Base-by-base conservation (phyloP, 53 echinoderm and acorn worm species). In the Antedon mediterranea region DNA sequence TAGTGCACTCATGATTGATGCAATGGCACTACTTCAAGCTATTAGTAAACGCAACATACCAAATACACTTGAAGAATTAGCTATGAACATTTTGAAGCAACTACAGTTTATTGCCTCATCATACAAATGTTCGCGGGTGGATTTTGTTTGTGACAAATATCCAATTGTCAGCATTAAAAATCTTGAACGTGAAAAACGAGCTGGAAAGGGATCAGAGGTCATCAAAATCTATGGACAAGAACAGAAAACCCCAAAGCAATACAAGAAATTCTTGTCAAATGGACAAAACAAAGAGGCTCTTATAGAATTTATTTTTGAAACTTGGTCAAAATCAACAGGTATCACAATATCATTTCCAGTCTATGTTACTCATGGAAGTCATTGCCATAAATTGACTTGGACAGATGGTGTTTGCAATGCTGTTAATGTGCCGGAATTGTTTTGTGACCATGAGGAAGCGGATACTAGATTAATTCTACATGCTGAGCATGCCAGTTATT, bases 401-500 rank as follows among this genome's bases (percentile, higher is more conserved):
- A 6, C 37, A 6, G 37, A 11, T 37, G 37, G 37, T 37, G 11
- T 6, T 6, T 37, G 37, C 11, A 11, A 6, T 6, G 37, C 11
- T 6, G 11, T 11, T 6, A 11, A 37, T 6, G 11, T 37, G 11
- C 37, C 11, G 11, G 37, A 37, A 6, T 11, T 42, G 23, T 31
- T 26, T 27, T 77, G 34, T 77, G 78, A 77, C 78, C n/a, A 77
- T 77, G 76, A 77, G 28, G 78, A 43, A 77, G 78, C 43, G 6
- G 78, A 43, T 28, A 29, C 43, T 26, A 33, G 78, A 18, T 32
- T 37, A n/a, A 33, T 77, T 34, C 41, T 77, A 30, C 78, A 77
- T 41, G 43, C 78, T 34, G 30, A 77, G 44, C 78, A 77, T 43
- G 78, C 78, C 29, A 43, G 78, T 42, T 34, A 30, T 30, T 34